Conservation (phyloP, 2,113 vertebrate species). For the Mixornis gularis region DNA sequence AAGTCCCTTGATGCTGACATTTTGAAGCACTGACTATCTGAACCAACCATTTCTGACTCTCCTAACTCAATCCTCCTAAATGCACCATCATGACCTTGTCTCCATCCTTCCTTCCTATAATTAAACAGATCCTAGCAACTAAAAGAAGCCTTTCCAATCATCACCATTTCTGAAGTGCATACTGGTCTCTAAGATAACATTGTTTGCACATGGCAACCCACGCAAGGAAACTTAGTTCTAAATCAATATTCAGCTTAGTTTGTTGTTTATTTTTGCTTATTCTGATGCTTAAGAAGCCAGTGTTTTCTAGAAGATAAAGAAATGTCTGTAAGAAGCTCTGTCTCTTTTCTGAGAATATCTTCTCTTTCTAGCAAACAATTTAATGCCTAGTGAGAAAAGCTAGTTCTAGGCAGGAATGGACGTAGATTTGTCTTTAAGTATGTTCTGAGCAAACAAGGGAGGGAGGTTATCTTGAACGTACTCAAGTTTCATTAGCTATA, state of each 20-base stretch:
- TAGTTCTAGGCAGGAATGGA: background rate
- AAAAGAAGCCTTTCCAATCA: background rate
- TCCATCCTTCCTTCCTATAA: background rate
- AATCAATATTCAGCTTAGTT: background rate
- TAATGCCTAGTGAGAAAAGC: background rate
- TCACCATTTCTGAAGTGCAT: background rate
- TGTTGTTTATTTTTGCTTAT: background rate
- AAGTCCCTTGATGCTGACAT: background rate
- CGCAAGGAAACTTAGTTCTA: background rate
- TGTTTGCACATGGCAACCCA: background rate
- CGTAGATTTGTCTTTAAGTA: background rate
- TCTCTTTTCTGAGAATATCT: background rate
- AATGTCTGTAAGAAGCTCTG: background rate
- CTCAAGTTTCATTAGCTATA: background rate
- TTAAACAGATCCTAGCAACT: background rate
- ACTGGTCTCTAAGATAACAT: background rate
- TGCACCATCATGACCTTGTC: background rate
- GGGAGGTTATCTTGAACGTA: background rate
- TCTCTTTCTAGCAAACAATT: background rate
- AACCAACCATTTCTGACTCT: background rate
- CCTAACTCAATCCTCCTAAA: background rate
- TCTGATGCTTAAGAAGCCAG: background rate
- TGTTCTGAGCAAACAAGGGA: background rate
- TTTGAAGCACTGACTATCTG: background rate
- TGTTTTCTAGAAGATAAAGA: background rate